Base-by-base conservation (phyloP, 2,797 vertebrate species). In the Enteromius unitaeniatus region DNA sequence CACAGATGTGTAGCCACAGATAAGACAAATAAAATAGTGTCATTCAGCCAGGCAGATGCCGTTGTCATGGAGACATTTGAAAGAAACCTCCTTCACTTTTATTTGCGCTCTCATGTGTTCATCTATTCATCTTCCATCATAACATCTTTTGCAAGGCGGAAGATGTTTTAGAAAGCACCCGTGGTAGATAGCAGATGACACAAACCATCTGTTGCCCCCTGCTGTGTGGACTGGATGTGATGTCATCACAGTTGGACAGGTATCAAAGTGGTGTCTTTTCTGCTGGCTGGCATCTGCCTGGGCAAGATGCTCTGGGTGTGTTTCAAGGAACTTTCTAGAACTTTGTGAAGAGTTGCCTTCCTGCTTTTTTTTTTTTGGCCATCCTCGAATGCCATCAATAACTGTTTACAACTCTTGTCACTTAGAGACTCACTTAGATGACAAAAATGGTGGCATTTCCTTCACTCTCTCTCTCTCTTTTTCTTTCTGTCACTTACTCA, bases 221-320 rank as follows among this genome's bases (percentile, higher is more conserved):
- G 58, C 81, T 85, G 86, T 84, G 83, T 51, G 40, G 67, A 85
- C 68, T 78, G 81, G 69, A 84, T 70, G 81, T 85, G 85, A 85
- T 84, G 81, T 79, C 85, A 80, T 78, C 42, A 31, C 11, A 58
- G 64, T 82, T 88, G 87, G 86, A 86, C n/a, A 58, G 80, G 62
- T 83, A 84, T 86, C 84, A 85, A 77, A 84, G 77, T 42, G 49
- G 37, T 79, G 72, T 26, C 72, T 51, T 26, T 70, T 68, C 58
- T 68, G 4, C 51, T 42, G 77, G 49, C 70, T 91, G 89, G 90
- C 90, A 82, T 79, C 87, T 83, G 87, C 72, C 31, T 82, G 49
- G 87, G 45, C 74, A 62, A 84, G 84, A 72, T 42, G 74, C 42
- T 84, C 64, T 17, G 26, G 0, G 15, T 74, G 65, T 78, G 60